Evolutionary conservation across 2,113 vertebrate species (phyloP).

Genomic region (Candoia aspera): DNA sequence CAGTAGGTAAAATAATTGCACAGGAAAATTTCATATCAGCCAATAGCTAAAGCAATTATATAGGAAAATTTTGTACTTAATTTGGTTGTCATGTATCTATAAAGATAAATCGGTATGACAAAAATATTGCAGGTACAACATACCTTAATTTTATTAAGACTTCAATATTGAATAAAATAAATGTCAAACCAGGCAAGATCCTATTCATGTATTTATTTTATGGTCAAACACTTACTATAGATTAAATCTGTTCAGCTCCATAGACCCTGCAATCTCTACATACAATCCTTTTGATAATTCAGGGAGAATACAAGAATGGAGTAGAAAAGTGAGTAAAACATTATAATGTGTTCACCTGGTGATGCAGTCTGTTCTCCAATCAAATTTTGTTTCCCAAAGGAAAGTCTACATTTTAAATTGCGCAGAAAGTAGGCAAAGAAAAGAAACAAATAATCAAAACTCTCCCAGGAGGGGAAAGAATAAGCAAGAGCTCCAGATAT

Average conservation of each 20-base stretch:
- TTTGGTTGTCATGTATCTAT: conserved; percentile 2
- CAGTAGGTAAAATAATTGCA: background rate
- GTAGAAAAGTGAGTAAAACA: conserved; percentile 75
- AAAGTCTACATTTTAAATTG: conserved; percentile 79
- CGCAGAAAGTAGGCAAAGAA: conserved; percentile 75
- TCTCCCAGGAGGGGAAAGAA: conserved; percentile 75
- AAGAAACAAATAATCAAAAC: conserved; percentile 79
- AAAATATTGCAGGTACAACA: background rate
- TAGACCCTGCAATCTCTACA: conserved; percentile 45
- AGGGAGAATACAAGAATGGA: conserved; percentile 12
- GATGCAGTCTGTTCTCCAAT: conserved; percentile 74
- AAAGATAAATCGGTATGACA: background rate
- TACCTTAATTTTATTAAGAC: background rate
- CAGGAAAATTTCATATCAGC: background rate
- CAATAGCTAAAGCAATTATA: background rate
- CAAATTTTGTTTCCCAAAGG: conserved; percentile 81
- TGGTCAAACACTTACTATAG: conserved; percentile 31
- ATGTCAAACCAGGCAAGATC: background rate
- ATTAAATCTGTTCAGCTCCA: conserved; percentile 46
- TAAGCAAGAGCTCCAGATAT: conserved; percentile 72
- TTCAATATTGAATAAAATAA: background rate
- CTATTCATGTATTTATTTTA: background rate
- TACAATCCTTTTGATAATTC: conserved; percentile 42
- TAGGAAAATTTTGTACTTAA: background rate
- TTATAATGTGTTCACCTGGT: conserved; percentile 78